These are phyloP conservation scores for Eunapius fragilis DNA, from an alignment of 37 sponge, comb jelly and placozoan genomes.

Conservation along the genomic window DNA sequence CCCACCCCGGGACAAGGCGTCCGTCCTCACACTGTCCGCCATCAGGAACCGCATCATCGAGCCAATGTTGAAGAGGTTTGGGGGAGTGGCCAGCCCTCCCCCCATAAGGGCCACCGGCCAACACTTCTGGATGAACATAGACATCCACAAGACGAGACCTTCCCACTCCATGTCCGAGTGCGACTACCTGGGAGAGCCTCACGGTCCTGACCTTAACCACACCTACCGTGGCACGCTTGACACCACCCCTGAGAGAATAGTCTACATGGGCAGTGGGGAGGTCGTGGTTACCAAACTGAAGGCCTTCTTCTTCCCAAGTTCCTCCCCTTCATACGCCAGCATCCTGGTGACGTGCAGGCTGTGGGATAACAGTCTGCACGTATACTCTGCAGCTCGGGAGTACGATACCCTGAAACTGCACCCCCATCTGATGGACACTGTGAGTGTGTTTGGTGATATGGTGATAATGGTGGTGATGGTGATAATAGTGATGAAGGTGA, in stretches of 20 bases:
- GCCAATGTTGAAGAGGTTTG: constrained; percentile 31
- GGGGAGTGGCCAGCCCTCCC: constrained; percentile 12
- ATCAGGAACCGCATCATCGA: constrained; percentile 58
- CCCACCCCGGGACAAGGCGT: constrained; percentile 65
- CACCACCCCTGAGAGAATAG: constrained; percentile 45
- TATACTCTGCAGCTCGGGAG: constrained; percentile 42
- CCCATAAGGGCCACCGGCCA: constrained; percentile 13
- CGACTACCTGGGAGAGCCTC: constrained; percentile 60
- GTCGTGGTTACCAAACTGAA: constrained; percentile 41
- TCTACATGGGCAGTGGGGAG: constrained; percentile 56
- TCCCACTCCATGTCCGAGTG: constrained; percentile 26
- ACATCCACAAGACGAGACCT: constrained; percentile 19
- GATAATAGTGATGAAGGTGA: too few species aligned
- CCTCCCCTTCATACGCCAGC: constrained; percentile 58
- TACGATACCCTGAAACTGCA: constrained; percentile 26
- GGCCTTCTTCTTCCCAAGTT: constrained; percentile 42
- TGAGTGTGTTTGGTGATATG: constrained; percentile 2
- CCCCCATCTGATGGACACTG: constrained; percentile 58
- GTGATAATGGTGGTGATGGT: too few species aligned
- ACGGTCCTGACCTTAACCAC: constrained; percentile 27
- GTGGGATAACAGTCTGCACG: constrained; percentile 76
- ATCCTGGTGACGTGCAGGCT: constrained; percentile 59
- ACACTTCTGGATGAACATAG: constrained; percentile 39
- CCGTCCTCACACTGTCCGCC: constrained; percentile 26
- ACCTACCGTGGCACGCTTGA: not conserved